Conservation (phyloP, 2,888 invertebrate genomes). For the Halictus quadricinctus region DNA sequence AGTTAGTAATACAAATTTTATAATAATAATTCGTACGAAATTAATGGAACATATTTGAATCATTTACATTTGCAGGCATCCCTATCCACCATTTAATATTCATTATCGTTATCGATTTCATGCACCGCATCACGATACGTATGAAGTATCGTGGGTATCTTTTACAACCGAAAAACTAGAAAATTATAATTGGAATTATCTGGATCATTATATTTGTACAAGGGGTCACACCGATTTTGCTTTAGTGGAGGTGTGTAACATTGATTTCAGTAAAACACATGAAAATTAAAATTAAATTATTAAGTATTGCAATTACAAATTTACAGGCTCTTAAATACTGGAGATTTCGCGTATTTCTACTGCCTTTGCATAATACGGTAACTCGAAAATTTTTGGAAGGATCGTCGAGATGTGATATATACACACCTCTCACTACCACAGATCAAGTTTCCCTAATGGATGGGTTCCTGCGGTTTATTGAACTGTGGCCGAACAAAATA, state of each 20-base stretch:
- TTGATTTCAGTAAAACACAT: background rate
- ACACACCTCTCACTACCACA: conserved; percentile 86
- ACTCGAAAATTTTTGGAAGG: conserved; percentile 91
- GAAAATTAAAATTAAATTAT: background rate
- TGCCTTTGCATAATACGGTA: conserved; percentile 92
- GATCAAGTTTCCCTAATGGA: conserved; percentile 86
- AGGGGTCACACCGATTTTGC: conserved; percentile 96
- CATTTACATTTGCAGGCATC: conserved; percentile 87
- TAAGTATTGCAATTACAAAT: conserved; percentile 32
- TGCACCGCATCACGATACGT: conserved; percentile 95
- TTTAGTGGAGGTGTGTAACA: conserved; percentile 88
- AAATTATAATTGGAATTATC: conserved; percentile 98
- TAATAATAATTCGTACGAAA: conserved; percentile 21
- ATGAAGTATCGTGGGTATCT: conserved; percentile 96
- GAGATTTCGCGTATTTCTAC: conserved; percentile 94
- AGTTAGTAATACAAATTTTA: background rate
- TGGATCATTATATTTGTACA: conserved; percentile 98
- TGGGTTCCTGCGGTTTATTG: conserved; percentile 92
- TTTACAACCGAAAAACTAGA: conserved; percentile 97
- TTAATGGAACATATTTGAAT: conserved; percentile 20
- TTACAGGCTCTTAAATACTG: conserved; percentile 92
- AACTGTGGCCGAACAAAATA: conserved; percentile 94
- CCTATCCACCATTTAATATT: conserved; percentile 95
- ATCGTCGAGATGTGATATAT: conserved; percentile 91
- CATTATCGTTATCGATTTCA: conserved; percentile 96